Evolutionary conservation across 2,113 vertebrate genomes (phyloP), one percentile per base, ranked within the genome.

Genomic region (Ctenomys sociabilis): DNA sequence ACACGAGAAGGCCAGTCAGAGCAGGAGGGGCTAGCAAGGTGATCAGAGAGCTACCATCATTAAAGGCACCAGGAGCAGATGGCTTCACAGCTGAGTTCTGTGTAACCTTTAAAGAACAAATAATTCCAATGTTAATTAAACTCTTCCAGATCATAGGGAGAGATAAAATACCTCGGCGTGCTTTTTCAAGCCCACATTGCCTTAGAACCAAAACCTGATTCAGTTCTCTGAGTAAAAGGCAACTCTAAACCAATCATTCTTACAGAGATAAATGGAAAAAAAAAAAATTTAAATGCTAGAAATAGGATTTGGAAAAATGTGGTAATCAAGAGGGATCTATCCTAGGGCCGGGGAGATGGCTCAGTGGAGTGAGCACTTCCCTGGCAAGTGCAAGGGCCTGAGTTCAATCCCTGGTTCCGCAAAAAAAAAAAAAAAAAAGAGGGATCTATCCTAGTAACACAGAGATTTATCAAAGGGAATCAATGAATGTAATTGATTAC

Each of bases 101-200:
- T 82, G 96, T 90, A 96, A 96, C 91, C 95, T 92, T 96, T 96
- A 95, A 94, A 95, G 91, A 97, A 96, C 93, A 97, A 97, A 97
- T 96, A 96, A 96, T 85, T 85, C 89, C 68, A 61, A 59, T 63
- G 75, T 97, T 96, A 96, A 96, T 90, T 94, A 97, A 81, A 90
- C n/a, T 59, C 89, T 89, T 91, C 49, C 68, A 16, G 52, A 92
- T 96, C 93, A 90, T 87, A 94, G 89, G 64, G 73, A 87, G 95
- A 93, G 90, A 93, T 61, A 37, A 91, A 97, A 54, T 13, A 0
- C n/a, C 13, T 49, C 63, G 61, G 52, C 95, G 84, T 54, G 9
- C 45, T 87, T 72, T 54, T 64, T 26, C 83, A 96, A 91, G 92
- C 63, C 80, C 2, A 1, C 30, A 7, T 64, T 63, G 63, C 81